Evolutionary conservation across 2,113 vertebrate species (phyloP).

Genomic region (Origma solitaria): DNA sequence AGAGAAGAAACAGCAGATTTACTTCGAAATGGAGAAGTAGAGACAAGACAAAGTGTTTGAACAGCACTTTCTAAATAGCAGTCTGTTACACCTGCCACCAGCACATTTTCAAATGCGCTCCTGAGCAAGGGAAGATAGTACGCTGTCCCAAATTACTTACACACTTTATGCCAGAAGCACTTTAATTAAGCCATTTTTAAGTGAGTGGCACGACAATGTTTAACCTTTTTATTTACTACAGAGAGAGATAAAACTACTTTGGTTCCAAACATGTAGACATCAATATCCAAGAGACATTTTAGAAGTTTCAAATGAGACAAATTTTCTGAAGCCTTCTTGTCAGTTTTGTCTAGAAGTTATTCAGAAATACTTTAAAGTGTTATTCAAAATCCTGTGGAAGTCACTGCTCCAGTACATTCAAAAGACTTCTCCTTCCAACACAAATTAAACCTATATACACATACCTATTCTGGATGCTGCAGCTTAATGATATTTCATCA

Average conservation of each 20-base stretch:
- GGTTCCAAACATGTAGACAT: neutral
- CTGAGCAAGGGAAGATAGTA: neutral
- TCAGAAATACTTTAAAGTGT: neutral
- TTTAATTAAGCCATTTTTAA: neutral
- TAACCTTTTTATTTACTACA: neutral
- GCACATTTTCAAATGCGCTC: conserved; percentile 1
- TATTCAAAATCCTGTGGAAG: neutral
- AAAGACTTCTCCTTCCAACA: neutral
- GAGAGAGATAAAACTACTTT: neutral
- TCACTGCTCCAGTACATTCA: neutral
- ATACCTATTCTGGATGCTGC: neutral
- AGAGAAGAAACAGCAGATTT: neutral
- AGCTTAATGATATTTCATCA: neutral
- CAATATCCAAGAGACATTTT: neutral
- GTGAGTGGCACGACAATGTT: neutral
- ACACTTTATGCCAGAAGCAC: neutral
- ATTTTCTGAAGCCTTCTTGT: neutral
- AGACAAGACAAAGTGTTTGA: conserved; percentile 4
- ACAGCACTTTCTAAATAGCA: conserved; percentile 1
- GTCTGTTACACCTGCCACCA: conserved; percentile 11
- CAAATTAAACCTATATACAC: neutral
- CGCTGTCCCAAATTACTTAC: neutral
- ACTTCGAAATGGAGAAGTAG: neutral
- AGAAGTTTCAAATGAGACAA: neutral
- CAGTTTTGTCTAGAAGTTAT: neutral